Conservation (phyloP, 2,113 vertebrate genomes). For the Odontophorus gujanensis region DNA sequence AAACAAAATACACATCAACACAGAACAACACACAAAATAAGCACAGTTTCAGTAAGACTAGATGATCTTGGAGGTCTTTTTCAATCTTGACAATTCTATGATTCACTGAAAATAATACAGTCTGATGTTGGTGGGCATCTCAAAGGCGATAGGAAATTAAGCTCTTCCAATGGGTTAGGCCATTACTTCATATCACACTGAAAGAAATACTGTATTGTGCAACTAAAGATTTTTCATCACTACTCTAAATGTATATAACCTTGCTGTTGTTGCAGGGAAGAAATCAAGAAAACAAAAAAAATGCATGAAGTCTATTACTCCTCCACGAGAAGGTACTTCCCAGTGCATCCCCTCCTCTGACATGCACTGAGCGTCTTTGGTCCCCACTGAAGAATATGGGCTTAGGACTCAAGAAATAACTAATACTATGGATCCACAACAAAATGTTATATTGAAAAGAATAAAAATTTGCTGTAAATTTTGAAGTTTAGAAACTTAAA, state of each 20-base stretch:
- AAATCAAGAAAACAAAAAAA: not conserved
- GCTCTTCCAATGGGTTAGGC: not conserved
- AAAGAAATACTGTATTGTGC: not conserved
- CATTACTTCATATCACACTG: not conserved
- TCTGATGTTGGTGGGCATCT: not conserved
- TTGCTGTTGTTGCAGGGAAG: not conserved
- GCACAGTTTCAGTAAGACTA: not conserved
- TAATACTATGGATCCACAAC: rapidly evolving
- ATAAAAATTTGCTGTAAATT: not conserved
- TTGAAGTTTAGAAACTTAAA: not conserved
- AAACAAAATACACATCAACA: not conserved
- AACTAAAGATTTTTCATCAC: not conserved
- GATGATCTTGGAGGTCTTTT: too few species aligned
- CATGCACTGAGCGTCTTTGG: not conserved
- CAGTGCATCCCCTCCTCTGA: not conserved
- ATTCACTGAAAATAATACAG: not conserved
- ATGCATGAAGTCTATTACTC: not conserved
- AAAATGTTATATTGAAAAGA: not conserved
- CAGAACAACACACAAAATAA: not conserved
- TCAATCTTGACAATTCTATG: too few species aligned
- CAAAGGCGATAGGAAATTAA: not conserved
- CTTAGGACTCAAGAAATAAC: not conserved
- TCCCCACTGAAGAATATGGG: not conserved
- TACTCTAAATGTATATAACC: not conserved
- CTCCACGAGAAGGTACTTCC: not conserved